A percentile compares a stretch with the other conserved stretches of the same genome.
These are phyloP conservation scores for Platyrinchus mystaceus DNA, from an alignment of 2,797 vertebrate species.

Conservation along the genomic window DNA sequence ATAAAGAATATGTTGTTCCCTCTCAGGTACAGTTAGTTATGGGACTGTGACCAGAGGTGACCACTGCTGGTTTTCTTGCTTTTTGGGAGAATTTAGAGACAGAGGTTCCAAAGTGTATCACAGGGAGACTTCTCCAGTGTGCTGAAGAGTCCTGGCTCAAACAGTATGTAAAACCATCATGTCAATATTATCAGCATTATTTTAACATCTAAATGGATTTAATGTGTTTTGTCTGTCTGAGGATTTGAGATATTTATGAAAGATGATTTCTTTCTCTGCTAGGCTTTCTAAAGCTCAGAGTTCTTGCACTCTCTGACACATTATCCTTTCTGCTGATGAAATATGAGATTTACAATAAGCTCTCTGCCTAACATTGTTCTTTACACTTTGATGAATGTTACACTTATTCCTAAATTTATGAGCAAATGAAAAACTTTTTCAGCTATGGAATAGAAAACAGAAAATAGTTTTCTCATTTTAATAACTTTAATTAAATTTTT, in stretches of 20 bases:
- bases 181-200: background rate
- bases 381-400: slow-evolving; percentile 8
- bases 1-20: background rate
- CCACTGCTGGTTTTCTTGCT: background rate
- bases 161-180: background rate
- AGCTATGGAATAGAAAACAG: background rate
- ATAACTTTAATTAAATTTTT: slow-evolving; percentile 37
- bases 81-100: background rate
- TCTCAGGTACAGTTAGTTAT: background rate
- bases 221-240: background rate
- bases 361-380: background rate
- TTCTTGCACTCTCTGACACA: background rate
- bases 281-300: background rate
- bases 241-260: background rate
- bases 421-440: slow-evolving; percentile 3
- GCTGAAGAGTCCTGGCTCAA: background rate
- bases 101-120: background rate
- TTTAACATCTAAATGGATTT: background rate
- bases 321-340: background rate
- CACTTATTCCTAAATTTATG: background rate
- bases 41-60: background rate
- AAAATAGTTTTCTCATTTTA: slow-evolving; percentile 30
- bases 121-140: background rate
- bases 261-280: background rate
- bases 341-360: slow-evolving; percentile 15